Evolutionary conservation across 2,888 invertebrate species (phyloP).

Genomic region (Hypselothyrea guttata): DNA sequence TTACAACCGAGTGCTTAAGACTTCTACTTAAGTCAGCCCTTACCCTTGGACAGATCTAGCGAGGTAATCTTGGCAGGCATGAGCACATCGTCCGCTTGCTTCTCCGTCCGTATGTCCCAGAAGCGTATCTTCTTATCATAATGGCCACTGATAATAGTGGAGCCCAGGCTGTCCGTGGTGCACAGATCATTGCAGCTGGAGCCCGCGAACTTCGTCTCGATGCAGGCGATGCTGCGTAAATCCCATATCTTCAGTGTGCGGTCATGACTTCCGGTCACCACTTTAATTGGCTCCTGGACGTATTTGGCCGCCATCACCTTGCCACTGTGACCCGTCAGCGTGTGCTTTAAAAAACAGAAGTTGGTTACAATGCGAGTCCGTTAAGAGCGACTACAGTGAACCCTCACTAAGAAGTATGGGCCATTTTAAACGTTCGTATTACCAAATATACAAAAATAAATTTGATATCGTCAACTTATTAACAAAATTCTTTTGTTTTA

Average conservation of each 20-base stretch:
- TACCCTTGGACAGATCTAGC: constrained; percentile 95
- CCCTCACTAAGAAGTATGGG: neutral
- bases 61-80: constrained; percentile 98
- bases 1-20: neutral
- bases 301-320: constrained; percentile 99
- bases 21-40: constrained; percentile 4
- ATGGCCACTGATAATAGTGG: constrained; percentile 97
- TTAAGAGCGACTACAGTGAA: constrained; percentile 30
- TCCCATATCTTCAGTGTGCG: constrained; percentile 99
- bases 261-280: constrained; percentile 99
- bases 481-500: too few relatives aligned
- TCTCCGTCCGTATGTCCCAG: constrained; percentile 97
- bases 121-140: constrained; percentile 98
- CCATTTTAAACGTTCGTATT: too few relatives aligned
- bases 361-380: constrained; percentile 30
- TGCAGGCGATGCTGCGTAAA: constrained; percentile 94
- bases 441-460: too few relatives aligned
- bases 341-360: constrained; percentile 73
- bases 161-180: constrained; percentile 91
- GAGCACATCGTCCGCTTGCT: constrained; percentile 91
- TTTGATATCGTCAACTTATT: too few relatives aligned
- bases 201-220: constrained; percentile 96
- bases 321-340: constrained; percentile 89
- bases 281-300: constrained; percentile 94
- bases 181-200: constrained; percentile 98